These are phyloP conservation scores for Sparidentex hasta DNA, from an alignment of 2,797 vertebrate species.

Conservation along the genomic window DNA sequence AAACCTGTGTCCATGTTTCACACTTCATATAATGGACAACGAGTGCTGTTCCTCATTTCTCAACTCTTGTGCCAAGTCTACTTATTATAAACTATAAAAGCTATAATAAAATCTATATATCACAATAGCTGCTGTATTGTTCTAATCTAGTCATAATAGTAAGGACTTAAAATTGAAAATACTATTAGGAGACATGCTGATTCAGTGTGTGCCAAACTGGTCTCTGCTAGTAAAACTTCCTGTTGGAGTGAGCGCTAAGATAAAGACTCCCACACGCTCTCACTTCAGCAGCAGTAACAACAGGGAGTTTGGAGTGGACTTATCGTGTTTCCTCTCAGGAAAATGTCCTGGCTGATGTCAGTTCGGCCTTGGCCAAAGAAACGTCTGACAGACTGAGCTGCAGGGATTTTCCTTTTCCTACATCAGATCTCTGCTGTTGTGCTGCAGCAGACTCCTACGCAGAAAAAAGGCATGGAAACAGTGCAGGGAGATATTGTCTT, in stretches of 20 bases:
- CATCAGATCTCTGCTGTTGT: slow-evolving; percentile 32
- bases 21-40: not conserved
- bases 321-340: slow-evolving; percentile 79
- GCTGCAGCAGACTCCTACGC: slow-evolving; percentile 23
- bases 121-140: not conserved
- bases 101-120: not conserved
- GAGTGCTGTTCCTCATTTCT: not conserved
- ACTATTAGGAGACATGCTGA: slow-evolving; percentile 4
- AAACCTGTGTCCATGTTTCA: not conserved
- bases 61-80: not conserved
- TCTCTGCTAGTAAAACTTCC: slow-evolving; percentile 34
- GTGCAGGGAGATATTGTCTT: not conserved
- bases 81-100: not conserved
- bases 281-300: slow-evolving; percentile 34
- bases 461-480: slow-evolving; percentile 27
- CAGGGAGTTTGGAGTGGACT: slow-evolving; percentile 52
- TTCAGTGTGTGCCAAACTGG: not conserved
- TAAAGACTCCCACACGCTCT: slow-evolving; percentile 8
- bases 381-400: slow-evolving; percentile 53
- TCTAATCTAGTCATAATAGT: not conserved
- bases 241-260: slow-evolving; percentile 33
- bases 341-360: slow-evolving; percentile 72
- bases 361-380: slow-evolving; percentile 66
- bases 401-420: slow-evolving; percentile 71
- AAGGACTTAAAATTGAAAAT: not conserved